phyloP scores from a whole-genome alignment of 2,888 invertebrate species.

The Melinaea marsaeus region DNA sequence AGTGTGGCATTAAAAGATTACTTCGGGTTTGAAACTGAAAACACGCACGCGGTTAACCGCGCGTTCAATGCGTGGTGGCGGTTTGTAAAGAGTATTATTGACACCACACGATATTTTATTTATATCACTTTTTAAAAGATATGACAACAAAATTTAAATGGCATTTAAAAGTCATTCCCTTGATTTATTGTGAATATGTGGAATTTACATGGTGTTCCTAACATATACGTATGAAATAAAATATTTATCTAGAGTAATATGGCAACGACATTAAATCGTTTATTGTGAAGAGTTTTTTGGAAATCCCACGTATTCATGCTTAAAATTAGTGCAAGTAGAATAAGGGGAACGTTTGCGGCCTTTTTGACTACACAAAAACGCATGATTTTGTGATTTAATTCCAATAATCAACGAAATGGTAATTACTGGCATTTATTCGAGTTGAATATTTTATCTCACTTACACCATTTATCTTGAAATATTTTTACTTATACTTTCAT shows the following conservation, averaged over 20 bases:
- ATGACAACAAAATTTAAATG: no score
- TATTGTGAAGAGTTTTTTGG: constrained; percentile 7
- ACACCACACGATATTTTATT: constrained; percentile 6
- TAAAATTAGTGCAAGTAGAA: constrained; percentile 23
- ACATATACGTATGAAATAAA: no score
- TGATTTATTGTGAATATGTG: no score
- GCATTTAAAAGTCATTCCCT: no score
- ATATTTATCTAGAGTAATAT: no score
- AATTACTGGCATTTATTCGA: constrained; percentile 8
- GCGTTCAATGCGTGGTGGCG: constrained; percentile 21
- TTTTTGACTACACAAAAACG: constrained; percentile 22
- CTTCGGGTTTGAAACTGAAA: constrained; percentile 22
- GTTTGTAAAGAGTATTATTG: constrained; percentile 13
- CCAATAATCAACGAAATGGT: background rate
- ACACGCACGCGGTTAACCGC: constrained; percentile 28
- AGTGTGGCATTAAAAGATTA: constrained; percentile 30
- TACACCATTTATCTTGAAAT: no score
- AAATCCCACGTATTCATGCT: constrained; percentile 26
- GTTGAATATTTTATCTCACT: background rate
- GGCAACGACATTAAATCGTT: constrained; percentile 8
- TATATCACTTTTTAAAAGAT: background rate
- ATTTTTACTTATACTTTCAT: no score
- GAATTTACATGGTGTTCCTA: no score
- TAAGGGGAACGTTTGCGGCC: constrained; percentile 18
- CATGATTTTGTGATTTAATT: constrained; percentile 7